Evolutionary conservation across 2,797 vertebrate species (phyloP).

Genomic region (Liasis olivaceus): DNA sequence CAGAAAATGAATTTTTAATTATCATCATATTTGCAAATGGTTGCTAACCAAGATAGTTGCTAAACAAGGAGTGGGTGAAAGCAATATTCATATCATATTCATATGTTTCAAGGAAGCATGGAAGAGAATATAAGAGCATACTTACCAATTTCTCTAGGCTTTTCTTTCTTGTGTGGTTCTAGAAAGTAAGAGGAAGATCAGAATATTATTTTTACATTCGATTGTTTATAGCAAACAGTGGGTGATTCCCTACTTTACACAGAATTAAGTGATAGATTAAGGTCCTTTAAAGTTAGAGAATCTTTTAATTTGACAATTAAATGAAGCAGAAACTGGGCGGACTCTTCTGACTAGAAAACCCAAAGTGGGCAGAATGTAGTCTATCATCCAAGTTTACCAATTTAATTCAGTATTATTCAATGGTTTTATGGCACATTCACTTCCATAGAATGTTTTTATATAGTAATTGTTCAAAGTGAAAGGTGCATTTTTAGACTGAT

Average conservation of each 20-base stretch:
- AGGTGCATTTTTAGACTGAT: neutral
- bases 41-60: too few species aligned
- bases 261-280: neutral
- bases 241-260: neutral
- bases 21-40: too few species aligned
- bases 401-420: neutral
- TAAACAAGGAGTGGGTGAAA: too few species aligned
- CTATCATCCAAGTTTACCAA: neutral
- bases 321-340: neutral
- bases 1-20: too few species aligned
- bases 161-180: neutral
- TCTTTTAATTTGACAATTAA: neutral
- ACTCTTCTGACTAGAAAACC: neutral
- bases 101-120: neutral
- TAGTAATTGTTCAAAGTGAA: neutral
- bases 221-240: neutral
- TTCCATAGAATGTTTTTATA: neutral
- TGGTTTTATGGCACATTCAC: neutral
- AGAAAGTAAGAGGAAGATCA: neutral
- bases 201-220: neutral
- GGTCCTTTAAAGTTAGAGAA: neutral
- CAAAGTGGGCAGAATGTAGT: neutral
- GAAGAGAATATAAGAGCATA: neutral
- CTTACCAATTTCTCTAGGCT: neutral
- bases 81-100: too few species aligned